phyloP scores from a whole-genome alignment of 92 coral and sea anemone genomes.

The Blastomussa wellsi region DNA sequence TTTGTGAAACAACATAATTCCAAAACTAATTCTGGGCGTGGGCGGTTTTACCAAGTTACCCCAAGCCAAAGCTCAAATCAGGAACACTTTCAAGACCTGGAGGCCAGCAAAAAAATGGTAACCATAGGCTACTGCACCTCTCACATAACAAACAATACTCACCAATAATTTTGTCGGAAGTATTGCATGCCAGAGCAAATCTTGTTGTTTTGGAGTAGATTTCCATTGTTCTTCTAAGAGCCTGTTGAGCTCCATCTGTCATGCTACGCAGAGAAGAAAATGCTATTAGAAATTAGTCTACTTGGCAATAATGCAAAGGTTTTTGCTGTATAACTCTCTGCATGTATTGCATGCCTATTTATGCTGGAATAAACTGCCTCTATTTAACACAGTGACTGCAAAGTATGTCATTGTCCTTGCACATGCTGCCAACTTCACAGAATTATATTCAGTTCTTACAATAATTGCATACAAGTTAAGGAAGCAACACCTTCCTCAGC shows the following conservation, averaged over 20 bases:
- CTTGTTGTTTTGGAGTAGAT: conserved; percentile 97
- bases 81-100: too few relatives aligned
- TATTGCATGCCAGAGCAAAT: conserved; percentile 97
- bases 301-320: too few relatives aligned
- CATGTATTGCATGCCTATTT: not conserved
- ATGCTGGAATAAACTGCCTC: not conserved
- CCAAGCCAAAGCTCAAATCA: too few relatives aligned
- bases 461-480: not conserved
- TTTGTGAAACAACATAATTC: too few relatives aligned
- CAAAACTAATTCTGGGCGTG: too few relatives aligned
- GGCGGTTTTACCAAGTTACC: too few relatives aligned
- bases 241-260: conserved; percentile 99
- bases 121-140: too few relatives aligned
- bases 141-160: conserved; percentile 7
- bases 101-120: too few relatives aligned
- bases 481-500: not conserved
- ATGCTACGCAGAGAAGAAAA: conserved; percentile 50
- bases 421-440: not conserved
- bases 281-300: not conserved
- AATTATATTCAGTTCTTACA: not conserved
- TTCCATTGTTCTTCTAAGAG: conserved; percentile 98
- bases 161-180: conserved; percentile 98
- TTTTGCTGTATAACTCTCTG: not conserved
- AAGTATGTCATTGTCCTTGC: not conserved
- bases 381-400: not conserved